Base-by-base conservation (phyloP, 2,888 invertebrate genomes). In the Zhuqinia jingwanae region DNA sequence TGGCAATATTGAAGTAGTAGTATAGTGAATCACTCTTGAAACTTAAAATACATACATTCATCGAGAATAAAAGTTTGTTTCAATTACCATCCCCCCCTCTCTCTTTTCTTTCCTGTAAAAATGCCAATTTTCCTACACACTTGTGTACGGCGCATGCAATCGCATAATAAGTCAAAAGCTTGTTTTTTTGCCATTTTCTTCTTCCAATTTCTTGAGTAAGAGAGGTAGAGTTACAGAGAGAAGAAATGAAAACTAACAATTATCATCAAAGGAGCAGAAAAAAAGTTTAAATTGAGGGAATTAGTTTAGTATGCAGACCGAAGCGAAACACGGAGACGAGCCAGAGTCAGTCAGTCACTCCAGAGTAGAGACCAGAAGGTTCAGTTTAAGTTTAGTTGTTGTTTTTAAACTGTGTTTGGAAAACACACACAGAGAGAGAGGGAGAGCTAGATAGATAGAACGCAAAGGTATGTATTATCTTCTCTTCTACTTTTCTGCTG, bases 241-340 rank as follows among this genome's bases (percentile, higher is more conserved):
- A 56, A 56, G 58, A 11, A 76, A 58, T 42, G 22, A 42, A 42
- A 76, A 76, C 42, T 53, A 65, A 36, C 63, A 27, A 81, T 76
- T 22, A 76, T 76, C 76, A 25, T 76, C 76, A 76, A 47, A 36
- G 30, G 15, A 65, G n/a, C 17, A 65, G 30, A 25, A 75, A 81
- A 84, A 78, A 36, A 10, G 8, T 70, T 76, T 58, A 81, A 87
- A 87, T 87, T 87, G 81, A 68, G 47, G 58, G 79, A 83, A 87
- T 87, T 87, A 87, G 78, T 70, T 83, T 73, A 73, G 68, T 53
- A 82, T 82, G 82, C 82, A 83, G 87, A 87, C 87, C 87, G 79
- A 79, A 82, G 82, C 87, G 87, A 87, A 73, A 79, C 25, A 50
- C 76, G 58, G 58, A 58, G 56, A 76, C 76, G 17, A 50, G 73